Conservation (phyloP, 2,113 vertebrate genomes). For the Dasyprocta punctata region DNA sequence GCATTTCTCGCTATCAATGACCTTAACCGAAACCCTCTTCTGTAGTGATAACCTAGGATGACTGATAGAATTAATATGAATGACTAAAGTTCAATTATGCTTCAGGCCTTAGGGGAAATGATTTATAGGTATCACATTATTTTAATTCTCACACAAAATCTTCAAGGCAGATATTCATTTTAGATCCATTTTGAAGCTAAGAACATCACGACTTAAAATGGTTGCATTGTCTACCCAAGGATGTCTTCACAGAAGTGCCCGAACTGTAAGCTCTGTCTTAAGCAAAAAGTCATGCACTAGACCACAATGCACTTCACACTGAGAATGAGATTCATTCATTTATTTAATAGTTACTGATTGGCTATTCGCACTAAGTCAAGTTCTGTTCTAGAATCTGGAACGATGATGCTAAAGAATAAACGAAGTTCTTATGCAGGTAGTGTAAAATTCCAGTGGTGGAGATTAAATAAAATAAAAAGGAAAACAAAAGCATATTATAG, state of each 20-base stretch:
- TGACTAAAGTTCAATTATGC: background rate
- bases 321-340: background rate
- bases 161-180: background rate
- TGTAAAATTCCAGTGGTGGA: background rate
- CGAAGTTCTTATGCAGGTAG: background rate
- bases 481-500: background rate
- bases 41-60: background rate
- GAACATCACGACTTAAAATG: background rate
- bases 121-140: background rate
- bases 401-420: background rate
- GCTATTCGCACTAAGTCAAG: background rate
- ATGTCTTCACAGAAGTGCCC: background rate
- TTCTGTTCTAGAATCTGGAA: background rate
- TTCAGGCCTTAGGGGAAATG: background rate
- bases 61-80: background rate
- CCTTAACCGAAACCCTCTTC: background rate
- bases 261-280: background rate
- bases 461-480: background rate
- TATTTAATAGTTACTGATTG: background rate
- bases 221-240: background rate
- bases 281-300: background rate
- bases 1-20: background rate
- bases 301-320: background rate
- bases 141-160: conserved; percentile 19
- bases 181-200: background rate